A percentile compares a stretch with the other conserved stretches of the same genome.
Conservation (phyloP, 2,888 invertebrate genomes). For the Coecobrya sp. region DNA sequence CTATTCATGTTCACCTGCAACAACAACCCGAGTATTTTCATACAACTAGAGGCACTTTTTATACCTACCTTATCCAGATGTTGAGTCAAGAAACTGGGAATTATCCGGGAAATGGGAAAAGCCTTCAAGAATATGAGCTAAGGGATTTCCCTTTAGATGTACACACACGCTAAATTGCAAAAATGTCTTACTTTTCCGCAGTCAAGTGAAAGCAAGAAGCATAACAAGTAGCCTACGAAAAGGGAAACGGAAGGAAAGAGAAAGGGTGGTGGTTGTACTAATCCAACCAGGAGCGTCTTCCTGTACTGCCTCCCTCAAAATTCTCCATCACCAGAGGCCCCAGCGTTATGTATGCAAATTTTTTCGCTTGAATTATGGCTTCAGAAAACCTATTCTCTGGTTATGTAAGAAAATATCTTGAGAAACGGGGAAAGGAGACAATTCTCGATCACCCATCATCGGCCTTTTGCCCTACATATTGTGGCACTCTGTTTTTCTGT, state of each 20-base stretch:
- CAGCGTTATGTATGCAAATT: conserved; percentile 36
- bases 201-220: conserved; percentile 19
- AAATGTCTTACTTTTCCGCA: conserved; percentile 13
- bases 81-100: neutral
- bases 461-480: conserved; percentile 34
- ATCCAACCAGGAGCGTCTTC: conserved; percentile 28
- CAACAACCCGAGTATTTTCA: neutral
- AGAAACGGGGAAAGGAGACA: conserved; percentile 58
- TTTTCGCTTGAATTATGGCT: conserved; percentile 49
- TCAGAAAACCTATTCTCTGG: neutral
- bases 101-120: conserved; percentile 59
- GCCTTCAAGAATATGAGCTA: conserved; percentile 33
- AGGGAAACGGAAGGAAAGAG: conserved; percentile 6
- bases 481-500: conserved; percentile 23
- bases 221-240: neutral
- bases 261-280: conserved; percentile 39
- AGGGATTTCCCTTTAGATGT: conserved; percentile 14
- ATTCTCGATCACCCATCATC: conserved; percentile 46
- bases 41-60: neutral
- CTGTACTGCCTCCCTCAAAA: neutral
- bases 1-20: neutral
- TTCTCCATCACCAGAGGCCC: too few species aligned
- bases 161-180: conserved; percentile 21
- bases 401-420: conserved; percentile 11
- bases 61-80: neutral